A percentile compares a stretch with the other conserved stretches of the same genome.
phyloP scores from a whole-genome alignment of 2,888 invertebrate genomes.

The Drosophila birchii region DNA sequence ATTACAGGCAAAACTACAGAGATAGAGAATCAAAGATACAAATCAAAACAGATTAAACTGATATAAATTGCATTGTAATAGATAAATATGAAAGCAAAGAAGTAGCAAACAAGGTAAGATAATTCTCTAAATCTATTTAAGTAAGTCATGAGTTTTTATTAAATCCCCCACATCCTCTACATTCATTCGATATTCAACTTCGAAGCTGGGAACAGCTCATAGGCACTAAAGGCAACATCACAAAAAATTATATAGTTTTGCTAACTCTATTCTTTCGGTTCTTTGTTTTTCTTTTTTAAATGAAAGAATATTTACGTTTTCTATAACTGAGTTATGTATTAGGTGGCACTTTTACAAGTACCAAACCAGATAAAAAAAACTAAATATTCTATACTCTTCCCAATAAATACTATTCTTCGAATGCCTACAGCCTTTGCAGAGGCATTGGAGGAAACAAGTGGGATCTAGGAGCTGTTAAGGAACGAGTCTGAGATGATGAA shows the following conservation, averaged over 20 bases:
- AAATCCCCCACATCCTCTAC: neutral
- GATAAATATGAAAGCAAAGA: neutral
- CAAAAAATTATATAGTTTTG: neutral
- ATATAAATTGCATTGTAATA: neutral
- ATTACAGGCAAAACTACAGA: neutral
- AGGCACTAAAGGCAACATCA: too few relatives aligned
- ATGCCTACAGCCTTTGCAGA: neutral
- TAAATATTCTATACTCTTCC: neutral
- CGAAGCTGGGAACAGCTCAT: too few relatives aligned
- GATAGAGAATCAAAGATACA: neutral
- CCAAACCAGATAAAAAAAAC: neutral
- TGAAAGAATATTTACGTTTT: neutral
- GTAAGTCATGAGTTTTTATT: neutral
- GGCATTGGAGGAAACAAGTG: neutral
- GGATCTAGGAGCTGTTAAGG: neutral
- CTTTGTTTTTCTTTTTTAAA: neutral
- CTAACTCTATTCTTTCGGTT: constrained; percentile 1
- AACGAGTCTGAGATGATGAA: neutral
- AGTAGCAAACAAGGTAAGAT: neutral
- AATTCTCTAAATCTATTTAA: neutral
- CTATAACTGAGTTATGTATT: neutral
- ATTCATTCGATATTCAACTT: neutral
- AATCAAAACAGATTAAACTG: neutral
- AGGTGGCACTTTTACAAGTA: neutral
- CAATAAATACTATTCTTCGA: neutral